Percentiles rank a stretch among this genome's conserved stretches.
These are phyloP conservation scores for Grantiella picta DNA, from an alignment of 2,113 vertebrate species.

Conservation along the genomic window DNA sequence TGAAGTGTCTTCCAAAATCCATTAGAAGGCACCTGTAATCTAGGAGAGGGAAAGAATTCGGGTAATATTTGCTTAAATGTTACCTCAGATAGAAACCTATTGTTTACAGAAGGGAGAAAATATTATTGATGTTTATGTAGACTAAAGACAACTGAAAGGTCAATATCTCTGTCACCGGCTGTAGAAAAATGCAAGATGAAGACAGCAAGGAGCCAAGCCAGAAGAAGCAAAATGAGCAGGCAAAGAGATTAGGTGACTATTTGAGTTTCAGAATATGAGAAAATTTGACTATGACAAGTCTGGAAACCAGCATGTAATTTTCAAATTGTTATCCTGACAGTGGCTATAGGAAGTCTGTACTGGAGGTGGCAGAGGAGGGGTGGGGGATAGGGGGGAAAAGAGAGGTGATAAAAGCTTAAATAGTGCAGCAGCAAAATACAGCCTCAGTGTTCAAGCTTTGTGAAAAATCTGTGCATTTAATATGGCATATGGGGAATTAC, in stretches of 20 bases:
- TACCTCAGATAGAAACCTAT: neutral
- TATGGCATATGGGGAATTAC: accelerated
- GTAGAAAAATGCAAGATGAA: neutral
- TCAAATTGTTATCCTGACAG: neutral
- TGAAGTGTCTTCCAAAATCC: neutral
- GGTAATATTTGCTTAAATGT: neutral
- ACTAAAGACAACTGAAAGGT: neutral
- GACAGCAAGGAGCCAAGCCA: neutral
- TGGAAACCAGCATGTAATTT: neutral
- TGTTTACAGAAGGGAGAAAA: neutral
- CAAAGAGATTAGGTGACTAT: neutral
- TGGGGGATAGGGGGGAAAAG: neutral
- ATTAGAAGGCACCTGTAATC: neutral
- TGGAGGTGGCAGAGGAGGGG: neutral
- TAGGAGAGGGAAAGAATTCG: neutral
- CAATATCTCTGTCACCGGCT: neutral
- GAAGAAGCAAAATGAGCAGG: neutral
- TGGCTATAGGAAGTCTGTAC: neutral
- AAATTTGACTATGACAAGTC: neutral
- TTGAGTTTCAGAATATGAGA: neutral
- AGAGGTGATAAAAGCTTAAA: neutral
- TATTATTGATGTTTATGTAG: neutral
- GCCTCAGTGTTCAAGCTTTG: neutral
- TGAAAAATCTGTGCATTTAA: neutral
- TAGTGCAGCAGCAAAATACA: neutral